A percentile compares a stretch with the other conserved stretches of the same genome.
These are phyloP conservation scores for Colletes collaris DNA, from an alignment of 2,888 invertebrate species.

Conservation along the genomic window DNA sequence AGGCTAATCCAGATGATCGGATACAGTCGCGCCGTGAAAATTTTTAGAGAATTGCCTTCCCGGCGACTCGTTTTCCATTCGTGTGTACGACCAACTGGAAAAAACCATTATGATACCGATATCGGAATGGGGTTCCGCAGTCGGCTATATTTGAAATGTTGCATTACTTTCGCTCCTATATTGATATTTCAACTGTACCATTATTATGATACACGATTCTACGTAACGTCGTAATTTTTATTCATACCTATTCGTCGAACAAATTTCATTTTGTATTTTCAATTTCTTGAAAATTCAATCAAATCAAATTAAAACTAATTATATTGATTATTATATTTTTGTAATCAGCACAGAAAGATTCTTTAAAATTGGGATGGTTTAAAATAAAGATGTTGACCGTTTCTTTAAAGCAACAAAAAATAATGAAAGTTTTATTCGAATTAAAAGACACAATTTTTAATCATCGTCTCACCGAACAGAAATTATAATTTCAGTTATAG, in stretches of 20 bases:
- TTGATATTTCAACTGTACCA: not conserved
- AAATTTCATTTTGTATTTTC: too few species aligned
- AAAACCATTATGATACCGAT: constrained; percentile 32
- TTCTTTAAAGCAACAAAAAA: too few species aligned
- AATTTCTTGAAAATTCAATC: too few species aligned
- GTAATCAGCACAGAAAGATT: too few species aligned
- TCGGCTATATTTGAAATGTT: constrained; percentile 5
- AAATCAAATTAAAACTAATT: too few species aligned
- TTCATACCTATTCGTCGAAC: not conserved
- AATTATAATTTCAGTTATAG: too few species aligned
- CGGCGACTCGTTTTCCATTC: constrained; percentile 42
- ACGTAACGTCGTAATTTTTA: not conserved
- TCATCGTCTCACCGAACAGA: too few species aligned
- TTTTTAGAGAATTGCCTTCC: constrained; percentile 45
- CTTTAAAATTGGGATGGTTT: too few species aligned
- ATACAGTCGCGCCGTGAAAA: constrained; percentile 47
- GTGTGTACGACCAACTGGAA: constrained; percentile 41
- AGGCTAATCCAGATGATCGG: constrained; percentile 66
- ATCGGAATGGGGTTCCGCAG: constrained; percentile 1
- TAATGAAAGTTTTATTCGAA: too few species aligned
- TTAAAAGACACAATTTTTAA: too few species aligned
- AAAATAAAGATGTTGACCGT: too few species aligned
- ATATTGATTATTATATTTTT: too few species aligned
- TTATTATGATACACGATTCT: not conserved
- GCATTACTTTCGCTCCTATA: constrained; percentile 3